Conservation (phyloP, 1,140 invertebrate genomes). For the Brachionus angularis region DNA sequence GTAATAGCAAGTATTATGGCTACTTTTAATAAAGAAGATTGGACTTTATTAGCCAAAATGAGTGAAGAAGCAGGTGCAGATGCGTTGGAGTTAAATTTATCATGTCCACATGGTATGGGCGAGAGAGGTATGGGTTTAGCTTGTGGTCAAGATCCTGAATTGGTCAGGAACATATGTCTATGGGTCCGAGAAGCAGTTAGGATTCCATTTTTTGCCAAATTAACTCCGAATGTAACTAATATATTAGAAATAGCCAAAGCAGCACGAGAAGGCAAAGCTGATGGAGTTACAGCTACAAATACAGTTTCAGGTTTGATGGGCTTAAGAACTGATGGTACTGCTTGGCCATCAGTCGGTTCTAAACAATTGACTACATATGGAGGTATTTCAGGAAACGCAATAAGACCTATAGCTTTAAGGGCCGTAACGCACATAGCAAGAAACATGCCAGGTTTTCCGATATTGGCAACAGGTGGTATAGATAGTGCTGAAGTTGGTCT, state of each 20-base stretch:
- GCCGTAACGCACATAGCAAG: conserved; percentile 81
- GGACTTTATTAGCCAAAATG: conserved; percentile 73
- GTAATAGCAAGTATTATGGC: conserved; percentile 97
- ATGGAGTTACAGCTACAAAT: conserved; percentile 93
- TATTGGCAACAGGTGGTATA: conserved; percentile 88
- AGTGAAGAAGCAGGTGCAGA: conserved; percentile 80
- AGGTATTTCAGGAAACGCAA: conserved; percentile 90
- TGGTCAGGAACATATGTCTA: conserved; percentile 80
- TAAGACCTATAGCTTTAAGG: conserved; percentile 80
- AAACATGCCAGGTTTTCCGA: conserved; percentile 77
- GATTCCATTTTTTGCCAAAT: conserved; percentile 95
- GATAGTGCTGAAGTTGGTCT: conserved; percentile 88
- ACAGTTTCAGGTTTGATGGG: conserved; percentile 89
- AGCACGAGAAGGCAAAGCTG: conserved; percentile 79
- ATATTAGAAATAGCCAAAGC: conserved; percentile 81
- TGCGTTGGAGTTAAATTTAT: conserved; percentile 89
- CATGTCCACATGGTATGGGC: conserved; percentile 96
- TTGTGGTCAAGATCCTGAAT: conserved; percentile 80
- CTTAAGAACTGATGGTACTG: conserved; percentile 69
- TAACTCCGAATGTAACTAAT: conserved; percentile 95
- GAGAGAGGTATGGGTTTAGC: conserved; percentile 86
- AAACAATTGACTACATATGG: conserved; percentile 85
- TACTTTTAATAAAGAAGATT: conserved; percentile 77
- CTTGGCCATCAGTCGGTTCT: conserved; percentile 84
- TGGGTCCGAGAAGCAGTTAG: conserved; percentile 80